Conservation (phyloP, 2,113 vertebrate species). For the Glaucidium brasilianum region DNA sequence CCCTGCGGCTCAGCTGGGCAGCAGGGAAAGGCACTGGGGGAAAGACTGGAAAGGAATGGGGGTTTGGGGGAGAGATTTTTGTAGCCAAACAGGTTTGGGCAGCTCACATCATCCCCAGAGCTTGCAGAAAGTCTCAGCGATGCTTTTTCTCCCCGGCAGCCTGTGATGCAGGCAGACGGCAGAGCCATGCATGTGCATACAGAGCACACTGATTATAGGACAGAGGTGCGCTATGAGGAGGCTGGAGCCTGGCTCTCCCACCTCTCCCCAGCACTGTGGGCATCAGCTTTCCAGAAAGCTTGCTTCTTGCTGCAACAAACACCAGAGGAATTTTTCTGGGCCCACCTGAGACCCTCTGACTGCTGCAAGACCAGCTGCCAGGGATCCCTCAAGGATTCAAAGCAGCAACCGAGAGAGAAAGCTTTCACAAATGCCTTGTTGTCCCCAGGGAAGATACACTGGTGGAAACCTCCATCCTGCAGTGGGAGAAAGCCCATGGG, state of each 20-base stretch:
- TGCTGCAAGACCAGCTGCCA: not conserved
- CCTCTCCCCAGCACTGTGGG: not conserved
- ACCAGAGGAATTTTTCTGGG: not conserved
- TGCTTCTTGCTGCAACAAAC: not conserved
- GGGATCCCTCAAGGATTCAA: rapidly evolving
- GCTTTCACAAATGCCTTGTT: not conserved
- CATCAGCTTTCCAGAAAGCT: not conserved
- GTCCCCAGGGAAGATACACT: not conserved
- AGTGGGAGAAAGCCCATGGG: not conserved
- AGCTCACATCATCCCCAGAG: not conserved
- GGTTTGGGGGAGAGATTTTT: not conserved
- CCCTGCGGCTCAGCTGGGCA: not conserved
- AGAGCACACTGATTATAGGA: not conserved
- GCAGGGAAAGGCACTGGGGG: not conserved
- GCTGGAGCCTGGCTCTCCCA: not conserved
- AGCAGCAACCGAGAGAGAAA: not conserved
- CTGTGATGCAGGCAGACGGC: not conserved
- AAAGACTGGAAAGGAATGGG: not conserved
- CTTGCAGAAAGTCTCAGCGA: not conserved
- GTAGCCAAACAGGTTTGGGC: not conserved
- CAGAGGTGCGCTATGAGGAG: not conserved
- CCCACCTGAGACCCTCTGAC: rapidly evolving
- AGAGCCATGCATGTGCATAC: rapidly evolving
- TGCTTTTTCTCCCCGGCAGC: not conserved
- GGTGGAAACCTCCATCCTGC: not conserved